Conservation (phyloP, 2,797 vertebrate genomes). For the Iguana delicatissima region DNA sequence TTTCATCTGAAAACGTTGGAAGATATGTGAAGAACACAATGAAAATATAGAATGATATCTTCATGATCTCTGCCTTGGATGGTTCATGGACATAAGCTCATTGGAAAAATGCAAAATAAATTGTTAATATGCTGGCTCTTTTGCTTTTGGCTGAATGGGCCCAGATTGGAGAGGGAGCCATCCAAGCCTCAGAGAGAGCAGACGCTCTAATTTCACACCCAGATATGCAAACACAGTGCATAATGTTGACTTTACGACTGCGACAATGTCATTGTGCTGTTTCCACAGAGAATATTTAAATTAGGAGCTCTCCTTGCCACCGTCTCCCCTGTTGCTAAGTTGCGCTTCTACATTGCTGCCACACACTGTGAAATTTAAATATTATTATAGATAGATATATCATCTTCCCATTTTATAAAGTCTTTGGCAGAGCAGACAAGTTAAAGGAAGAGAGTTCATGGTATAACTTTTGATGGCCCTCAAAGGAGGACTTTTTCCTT, state of each 20-base stretch:
- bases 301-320: neutral
- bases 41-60: neutral
- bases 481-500: neutral
- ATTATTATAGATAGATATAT: neutral
- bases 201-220: neutral
- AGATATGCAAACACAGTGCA: neutral
- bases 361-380: neutral
- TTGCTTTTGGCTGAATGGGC: neutral
- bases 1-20: too few relatives aligned
- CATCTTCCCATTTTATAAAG: neutral
- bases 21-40: too few relatives aligned
- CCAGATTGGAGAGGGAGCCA: neutral
- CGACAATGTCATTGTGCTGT: neutral
- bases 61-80: neutral
- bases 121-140: neutral
- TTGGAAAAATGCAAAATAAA: neutral
- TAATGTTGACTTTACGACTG: neutral
- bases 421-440: neutral
- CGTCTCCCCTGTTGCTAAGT: neutral
- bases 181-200: neutral
- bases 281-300: constrained; percentile 1
- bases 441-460: neutral
- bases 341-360: neutral
- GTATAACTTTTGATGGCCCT: neutral
- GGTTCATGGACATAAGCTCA: neutral